phyloP scores from a whole-genome alignment of 2,888 invertebrate species.

The Hyposoter didymator region DNA sequence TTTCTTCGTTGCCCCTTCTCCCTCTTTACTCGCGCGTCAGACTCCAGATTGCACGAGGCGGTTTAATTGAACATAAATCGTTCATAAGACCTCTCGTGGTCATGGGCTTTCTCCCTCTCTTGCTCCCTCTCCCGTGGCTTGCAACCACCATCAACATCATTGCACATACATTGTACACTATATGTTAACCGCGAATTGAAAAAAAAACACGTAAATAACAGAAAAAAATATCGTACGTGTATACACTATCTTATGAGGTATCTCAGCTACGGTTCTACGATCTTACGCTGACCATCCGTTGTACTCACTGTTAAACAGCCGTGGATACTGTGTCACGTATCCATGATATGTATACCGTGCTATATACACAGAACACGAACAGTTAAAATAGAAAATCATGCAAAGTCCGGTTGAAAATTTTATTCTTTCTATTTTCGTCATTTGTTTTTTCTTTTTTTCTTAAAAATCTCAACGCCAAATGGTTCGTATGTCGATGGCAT shows the following conservation, averaged over 20 bases:
- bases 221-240: conserved; percentile 20
- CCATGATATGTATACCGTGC: not conserved
- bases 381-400: conserved; percentile 14
- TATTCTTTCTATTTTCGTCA: not conserved
- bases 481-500: not conserved
- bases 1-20: conserved; percentile 47
- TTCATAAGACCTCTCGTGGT: conserved; percentile 74
- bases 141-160: conserved; percentile 34
- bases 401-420: not conserved
- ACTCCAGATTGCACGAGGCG: conserved; percentile 75
- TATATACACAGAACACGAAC: not conserved
- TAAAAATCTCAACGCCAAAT: not conserved
- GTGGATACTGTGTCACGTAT: conserved; percentile 27
- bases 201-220: conserved; percentile 29
- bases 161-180: conserved; percentile 43
- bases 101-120: conserved; percentile 67
- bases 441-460: not conserved
- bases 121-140: conserved; percentile 45
- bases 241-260: conserved; percentile 78
- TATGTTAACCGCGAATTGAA: conserved; percentile 61
- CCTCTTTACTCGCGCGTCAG: conserved; percentile 63
- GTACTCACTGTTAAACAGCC: conserved; percentile 21
- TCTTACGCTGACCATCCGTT: conserved; percentile 55
- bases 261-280: conserved; percentile 67
- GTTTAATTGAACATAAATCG: conserved; percentile 80